Evolutionary conservation across 2,797 vertebrate genomes (phyloP).

Genomic region (Aulostomus chinensis): DNA sequence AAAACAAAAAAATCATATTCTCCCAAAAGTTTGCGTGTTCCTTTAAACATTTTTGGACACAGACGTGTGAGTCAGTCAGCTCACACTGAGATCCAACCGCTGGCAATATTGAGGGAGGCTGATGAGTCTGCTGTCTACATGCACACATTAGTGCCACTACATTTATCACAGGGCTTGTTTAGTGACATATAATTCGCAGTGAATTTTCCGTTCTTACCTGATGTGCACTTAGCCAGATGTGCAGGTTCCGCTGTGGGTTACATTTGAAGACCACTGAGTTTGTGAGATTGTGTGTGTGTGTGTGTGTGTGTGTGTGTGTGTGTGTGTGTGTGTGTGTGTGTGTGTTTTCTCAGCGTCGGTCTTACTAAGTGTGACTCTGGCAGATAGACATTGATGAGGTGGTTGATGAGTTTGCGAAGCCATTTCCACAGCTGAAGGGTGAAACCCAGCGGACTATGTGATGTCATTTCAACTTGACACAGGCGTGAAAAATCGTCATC

Average conservation of each 20-base stretch:
- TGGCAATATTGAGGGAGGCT: conserved; percentile 22
- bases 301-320: no score
- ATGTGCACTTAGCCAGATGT: conserved; percentile 14
- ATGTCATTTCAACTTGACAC: conserved; percentile 56
- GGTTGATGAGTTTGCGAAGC: conserved; percentile 51
- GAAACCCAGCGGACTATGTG: conserved; percentile 39
- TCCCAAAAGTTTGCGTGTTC: no score
- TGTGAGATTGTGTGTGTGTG: not conserved
- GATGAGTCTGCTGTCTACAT: conserved; percentile 30
- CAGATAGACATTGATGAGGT: conserved; percentile 51
- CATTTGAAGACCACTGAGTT: not conserved
- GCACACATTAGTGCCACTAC: conserved; percentile 49
- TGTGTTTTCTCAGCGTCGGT: no score
- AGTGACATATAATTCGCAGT: conserved; percentile 40
- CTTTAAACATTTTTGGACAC: no score
- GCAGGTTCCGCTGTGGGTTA: conserved; percentile 9
- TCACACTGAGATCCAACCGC: conserved; percentile 32
- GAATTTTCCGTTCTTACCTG: conserved; percentile 24
- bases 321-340: not conserved
- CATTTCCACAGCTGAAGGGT: conserved; percentile 33
- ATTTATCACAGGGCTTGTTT: conserved; percentile 52
- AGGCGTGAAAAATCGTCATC: conserved; percentile 58
- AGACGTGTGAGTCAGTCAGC: conserved; percentile 10
- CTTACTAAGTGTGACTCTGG: conserved; percentile 40
- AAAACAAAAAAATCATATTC: no score